Conservation (phyloP, 2,113 vertebrate genomes). For the Barnardius zonarius region DNA sequence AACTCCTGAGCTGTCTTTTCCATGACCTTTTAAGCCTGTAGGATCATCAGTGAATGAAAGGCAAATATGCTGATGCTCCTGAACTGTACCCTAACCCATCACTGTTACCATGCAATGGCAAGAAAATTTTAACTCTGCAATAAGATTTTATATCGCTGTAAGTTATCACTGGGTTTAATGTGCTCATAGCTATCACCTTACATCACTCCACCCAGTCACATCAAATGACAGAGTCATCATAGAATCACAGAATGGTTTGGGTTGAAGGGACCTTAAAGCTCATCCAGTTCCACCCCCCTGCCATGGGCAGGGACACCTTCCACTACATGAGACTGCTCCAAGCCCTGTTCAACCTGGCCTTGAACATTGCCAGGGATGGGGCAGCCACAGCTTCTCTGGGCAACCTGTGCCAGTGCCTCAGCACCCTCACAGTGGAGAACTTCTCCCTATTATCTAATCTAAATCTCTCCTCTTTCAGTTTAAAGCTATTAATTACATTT, state of each 20-base stretch:
- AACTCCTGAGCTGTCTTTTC: neutral
- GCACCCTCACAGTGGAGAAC: neutral
- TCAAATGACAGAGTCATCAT: neutral
- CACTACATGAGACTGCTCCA: neutral
- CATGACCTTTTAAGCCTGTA: fast-evolving
- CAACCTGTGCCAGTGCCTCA: neutral
- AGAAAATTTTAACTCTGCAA: neutral
- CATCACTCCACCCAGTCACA: fast-evolving
- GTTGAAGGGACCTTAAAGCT: neutral
- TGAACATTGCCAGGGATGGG: neutral
- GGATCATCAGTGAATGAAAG: neutral
- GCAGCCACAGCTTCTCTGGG: neutral
- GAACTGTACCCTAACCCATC: neutral
- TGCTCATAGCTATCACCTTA: neutral
- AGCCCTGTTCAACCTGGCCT: neutral
- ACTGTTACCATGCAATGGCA: fast-evolving
- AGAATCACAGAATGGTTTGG: neutral
- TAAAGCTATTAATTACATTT: no score
- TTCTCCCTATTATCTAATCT: no score
- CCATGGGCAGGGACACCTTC: neutral
- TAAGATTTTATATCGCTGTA: neutral
- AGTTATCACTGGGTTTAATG: neutral
- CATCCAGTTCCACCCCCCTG: neutral
- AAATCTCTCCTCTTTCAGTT: no score
- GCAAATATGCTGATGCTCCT: fast-evolving